Conservation (phyloP, 2,888 invertebrate species). For the Patella pellucida region DNA sequence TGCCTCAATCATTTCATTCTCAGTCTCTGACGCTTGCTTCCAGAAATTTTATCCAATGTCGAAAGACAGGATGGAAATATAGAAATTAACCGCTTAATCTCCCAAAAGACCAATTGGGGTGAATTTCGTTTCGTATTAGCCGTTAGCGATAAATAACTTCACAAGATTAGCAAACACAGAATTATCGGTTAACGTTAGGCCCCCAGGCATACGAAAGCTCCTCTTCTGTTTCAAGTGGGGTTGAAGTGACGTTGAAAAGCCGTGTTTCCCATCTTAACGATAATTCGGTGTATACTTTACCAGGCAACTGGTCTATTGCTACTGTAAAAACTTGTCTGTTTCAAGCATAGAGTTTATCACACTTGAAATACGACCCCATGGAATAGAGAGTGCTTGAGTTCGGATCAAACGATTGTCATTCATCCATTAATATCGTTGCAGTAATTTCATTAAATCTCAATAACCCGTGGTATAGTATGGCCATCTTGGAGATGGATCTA, state of each 20-base stretch:
- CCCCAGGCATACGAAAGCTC: neutral
- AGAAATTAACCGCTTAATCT: constrained; percentile 7
- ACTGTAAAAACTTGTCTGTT: constrained; percentile 10
- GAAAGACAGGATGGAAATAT: constrained; percentile 11
- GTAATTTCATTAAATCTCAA: constrained; percentile 10
- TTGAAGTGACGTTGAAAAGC: constrained; percentile 10
- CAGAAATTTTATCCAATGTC: constrained; percentile 7
- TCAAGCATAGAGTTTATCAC: constrained; percentile 10
- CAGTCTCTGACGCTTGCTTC: constrained; percentile 9
- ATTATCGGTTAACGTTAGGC: neutral
- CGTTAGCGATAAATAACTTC: constrained; percentile 9
- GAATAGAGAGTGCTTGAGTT: neutral
- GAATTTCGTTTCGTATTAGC: constrained; percentile 1
- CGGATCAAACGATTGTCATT: constrained; percentile 2
- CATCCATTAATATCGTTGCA: neutral
- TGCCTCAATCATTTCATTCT: constrained; percentile 11
- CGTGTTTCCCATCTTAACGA: constrained; percentile 1
- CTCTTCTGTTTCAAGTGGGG: constrained; percentile 6
- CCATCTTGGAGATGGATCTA: too few species aligned
- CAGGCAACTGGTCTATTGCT: neutral
- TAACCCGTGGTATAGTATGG: neutral
- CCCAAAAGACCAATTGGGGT: constrained; percentile 3
- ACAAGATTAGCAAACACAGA: constrained; percentile 10
- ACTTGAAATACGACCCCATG: constrained; percentile 5
- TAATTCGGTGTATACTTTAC: constrained; percentile 9